Base-by-base conservation (phyloP, 2,888 invertebrate species). In the Conus canariensis region DNA sequence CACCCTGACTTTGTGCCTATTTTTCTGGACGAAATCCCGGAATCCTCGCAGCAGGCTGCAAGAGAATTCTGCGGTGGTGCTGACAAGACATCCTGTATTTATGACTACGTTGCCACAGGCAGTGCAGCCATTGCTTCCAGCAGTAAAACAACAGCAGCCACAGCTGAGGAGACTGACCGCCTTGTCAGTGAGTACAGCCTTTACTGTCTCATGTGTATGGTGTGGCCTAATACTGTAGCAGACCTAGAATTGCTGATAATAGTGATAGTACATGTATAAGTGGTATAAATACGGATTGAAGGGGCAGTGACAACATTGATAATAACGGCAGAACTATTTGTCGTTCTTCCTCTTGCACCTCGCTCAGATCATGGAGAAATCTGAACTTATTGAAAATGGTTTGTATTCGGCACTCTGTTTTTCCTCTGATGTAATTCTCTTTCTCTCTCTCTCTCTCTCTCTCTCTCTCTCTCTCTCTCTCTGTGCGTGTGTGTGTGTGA, bases 1-100 rank as follows among this genome's bases (percentile, higher is more conserved):
- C 86, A 77, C 80, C 90, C 85, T n/a, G 70, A 90, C 58, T 90
- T 88, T 67, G 25, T 12, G 30, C 88, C 90, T 22, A 82, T 88
- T 30, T 90, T 90, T 74, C n/a, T 82, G 67, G 88, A 88, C 22
- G 90, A 90, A 59, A 56, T 83, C 16, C n/a, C 67, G 19, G 88
- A 10, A 14, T 14, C 58, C n/a, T 0, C 16, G n/a, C 56, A 19
- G 30, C 25, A 70, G 59, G 85, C 88, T 9, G 88, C 88, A 7
- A 30, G 45, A 45, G 30, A 45, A 30, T 45, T 85, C 10, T 90
- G 90, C 80, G 90, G 88, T 14, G 82, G 30, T 3, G 67, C 14
- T 12, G 83, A 88, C 64, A 60, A 80, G 6, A 45, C 45, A 0
- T 85, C 90, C 59, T 90, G 90, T 60, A 59, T 88, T 88, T 90